A percentile compares a stretch with the other conserved stretches of the same genome.
phyloP scores from a whole-genome alignment of 2,113 vertebrate genomes.

The Tonatia bakeri region DNA sequence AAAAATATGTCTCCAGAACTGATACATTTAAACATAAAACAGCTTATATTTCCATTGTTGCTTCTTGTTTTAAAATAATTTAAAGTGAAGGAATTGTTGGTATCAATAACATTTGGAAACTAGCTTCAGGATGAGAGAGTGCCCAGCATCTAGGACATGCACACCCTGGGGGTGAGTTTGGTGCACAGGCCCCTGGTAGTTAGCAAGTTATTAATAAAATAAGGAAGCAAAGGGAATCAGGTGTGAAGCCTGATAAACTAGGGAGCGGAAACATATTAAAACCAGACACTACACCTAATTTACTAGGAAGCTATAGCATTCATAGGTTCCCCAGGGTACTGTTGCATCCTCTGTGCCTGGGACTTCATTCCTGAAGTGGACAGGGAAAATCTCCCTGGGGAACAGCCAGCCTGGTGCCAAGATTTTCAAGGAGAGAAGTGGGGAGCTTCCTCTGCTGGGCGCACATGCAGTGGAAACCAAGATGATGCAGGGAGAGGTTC shows the following conservation, averaged over 20 bases:
- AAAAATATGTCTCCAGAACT: neutral
- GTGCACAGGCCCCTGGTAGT: accelerated
- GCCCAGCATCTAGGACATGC: neutral
- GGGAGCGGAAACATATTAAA: neutral
- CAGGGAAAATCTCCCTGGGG: neutral
- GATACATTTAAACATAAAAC: neutral
- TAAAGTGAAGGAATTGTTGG: neutral
- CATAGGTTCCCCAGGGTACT: neutral
- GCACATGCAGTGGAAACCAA: neutral
- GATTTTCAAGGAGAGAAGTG: neutral
- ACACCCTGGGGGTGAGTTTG: accelerated
- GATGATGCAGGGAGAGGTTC: neutral
- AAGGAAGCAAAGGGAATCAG: neutral
- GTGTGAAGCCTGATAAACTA: neutral
- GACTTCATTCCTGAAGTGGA: neutral
- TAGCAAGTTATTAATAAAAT: neutral
- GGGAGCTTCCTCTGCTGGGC: neutral
- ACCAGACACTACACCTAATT: neutral
- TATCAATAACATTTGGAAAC: neutral
- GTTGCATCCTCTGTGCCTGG: neutral
- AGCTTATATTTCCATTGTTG: neutral
- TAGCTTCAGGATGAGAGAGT: neutral
- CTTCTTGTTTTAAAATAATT: neutral
- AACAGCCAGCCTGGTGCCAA: neutral
- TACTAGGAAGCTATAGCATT: neutral